phyloP scores from a whole-genome alignment of 1,140 invertebrate genomes.

The Drosophila busckii region DNA sequence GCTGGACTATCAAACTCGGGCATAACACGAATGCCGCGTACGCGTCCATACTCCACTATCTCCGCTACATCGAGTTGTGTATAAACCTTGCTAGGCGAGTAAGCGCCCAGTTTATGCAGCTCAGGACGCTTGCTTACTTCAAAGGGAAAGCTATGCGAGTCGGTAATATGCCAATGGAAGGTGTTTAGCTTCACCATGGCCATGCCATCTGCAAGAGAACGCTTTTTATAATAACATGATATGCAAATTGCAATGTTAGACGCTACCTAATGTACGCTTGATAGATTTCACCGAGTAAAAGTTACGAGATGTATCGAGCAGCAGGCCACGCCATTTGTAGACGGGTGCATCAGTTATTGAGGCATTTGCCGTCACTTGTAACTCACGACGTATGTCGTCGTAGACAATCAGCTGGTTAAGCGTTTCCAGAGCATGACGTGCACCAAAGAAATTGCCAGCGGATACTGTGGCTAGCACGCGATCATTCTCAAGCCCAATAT shows the following conservation, averaged over 20 bases:
- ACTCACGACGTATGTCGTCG: conserved; percentile 81
- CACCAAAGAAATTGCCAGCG: conserved; percentile 85
- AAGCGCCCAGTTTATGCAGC: conserved; percentile 86
- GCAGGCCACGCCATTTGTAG: conserved; percentile 87
- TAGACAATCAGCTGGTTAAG: conserved; percentile 87
- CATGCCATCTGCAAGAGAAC: conserved; percentile 84
- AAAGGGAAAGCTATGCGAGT: conserved; percentile 91
- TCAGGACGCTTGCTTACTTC: conserved; percentile 84
- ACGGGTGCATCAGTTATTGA: conserved; percentile 84
- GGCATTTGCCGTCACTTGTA: conserved; percentile 81
- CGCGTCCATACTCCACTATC: conserved; percentile 84
- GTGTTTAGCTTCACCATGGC: conserved; percentile 89
- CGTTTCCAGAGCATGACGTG: conserved; percentile 88
- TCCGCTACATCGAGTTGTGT: conserved; percentile 80
- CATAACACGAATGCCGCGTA: conserved; percentile 87
- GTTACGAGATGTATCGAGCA: conserved; percentile 89
- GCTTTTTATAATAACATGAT: not conserved
- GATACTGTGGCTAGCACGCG: conserved; percentile 82
- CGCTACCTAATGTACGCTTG: conserved; percentile 84
- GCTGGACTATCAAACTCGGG: conserved; percentile 93
- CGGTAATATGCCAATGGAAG: conserved; percentile 95
- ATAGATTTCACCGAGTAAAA: conserved; percentile 85
- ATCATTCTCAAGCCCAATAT: conserved; percentile 79
- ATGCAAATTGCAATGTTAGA: not conserved
- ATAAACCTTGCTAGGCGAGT: conserved; percentile 84